A percentile compares a stretch with the other conserved stretches of the same genome.
Conservation (phyloP, 2,797 vertebrate species). For the Podargus strigoides region DNA sequence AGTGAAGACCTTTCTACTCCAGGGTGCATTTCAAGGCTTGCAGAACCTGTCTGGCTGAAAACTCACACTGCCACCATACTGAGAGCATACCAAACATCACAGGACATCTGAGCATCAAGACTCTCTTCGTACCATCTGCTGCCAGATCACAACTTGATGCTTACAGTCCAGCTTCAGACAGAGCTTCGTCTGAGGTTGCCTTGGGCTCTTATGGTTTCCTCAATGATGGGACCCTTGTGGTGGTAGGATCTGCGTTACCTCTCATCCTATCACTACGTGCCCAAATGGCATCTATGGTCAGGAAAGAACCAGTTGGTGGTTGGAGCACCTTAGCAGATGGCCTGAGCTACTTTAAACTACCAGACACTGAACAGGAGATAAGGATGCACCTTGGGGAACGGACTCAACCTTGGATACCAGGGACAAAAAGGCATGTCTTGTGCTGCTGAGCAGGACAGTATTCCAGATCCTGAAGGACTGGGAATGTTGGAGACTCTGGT, state of each 20-base stretch:
- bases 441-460: not conserved
- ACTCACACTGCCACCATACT: not conserved
- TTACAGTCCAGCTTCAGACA: not conserved
- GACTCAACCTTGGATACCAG: not conserved
- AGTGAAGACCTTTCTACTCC: not conserved
- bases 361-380: not conserved
- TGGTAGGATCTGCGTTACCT: not conserved
- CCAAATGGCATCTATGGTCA: not conserved
- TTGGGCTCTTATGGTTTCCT: not conserved
- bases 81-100: not conserved
- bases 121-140: not conserved
- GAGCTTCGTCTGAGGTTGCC: not conserved
- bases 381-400: not conserved
- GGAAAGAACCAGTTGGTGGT: not conserved
- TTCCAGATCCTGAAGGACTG: not conserved
- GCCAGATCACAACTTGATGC: not conserved
- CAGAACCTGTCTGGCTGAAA: not conserved
- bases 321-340: not conserved
- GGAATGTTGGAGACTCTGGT: not conserved
- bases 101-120: not conserved
- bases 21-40: not conserved
- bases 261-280: no score
- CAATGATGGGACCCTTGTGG: not conserved
- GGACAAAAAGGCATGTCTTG: accelerated
- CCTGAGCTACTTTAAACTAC: not conserved